phyloP scores from a whole-genome alignment of 2,797 vertebrate genomes.

The Malurus splendens region DNA sequence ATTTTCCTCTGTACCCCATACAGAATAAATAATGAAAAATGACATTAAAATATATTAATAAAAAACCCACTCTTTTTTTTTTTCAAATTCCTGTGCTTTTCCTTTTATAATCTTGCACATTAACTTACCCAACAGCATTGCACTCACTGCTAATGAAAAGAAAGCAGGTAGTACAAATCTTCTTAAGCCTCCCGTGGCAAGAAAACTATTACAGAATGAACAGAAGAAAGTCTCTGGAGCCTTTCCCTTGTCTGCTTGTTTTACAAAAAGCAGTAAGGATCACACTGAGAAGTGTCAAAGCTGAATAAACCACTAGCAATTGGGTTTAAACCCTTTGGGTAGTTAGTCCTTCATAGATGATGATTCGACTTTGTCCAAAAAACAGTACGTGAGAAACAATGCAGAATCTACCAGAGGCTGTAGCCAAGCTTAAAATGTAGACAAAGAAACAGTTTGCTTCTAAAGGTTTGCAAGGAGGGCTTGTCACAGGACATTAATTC shows the following conservation, averaged over 20 bases:
- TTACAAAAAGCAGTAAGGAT: constrained; percentile 70
- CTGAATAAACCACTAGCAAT: constrained; percentile 67
- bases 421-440: constrained; percentile 35
- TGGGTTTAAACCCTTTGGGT: constrained; percentile 61
- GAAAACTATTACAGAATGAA: constrained; percentile 77
- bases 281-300: constrained; percentile 69
- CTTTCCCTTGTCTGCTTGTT: constrained; percentile 63
- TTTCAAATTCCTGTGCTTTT: neutral
- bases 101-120: constrained; percentile 49
- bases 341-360: constrained; percentile 54
- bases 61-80: neutral
- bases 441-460: constrained; percentile 56
- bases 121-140: constrained; percentile 74
- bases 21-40: constrained; percentile 33
- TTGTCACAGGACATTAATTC: constrained; percentile 65
- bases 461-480: constrained; percentile 47
- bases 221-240: constrained; percentile 69
- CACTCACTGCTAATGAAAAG: constrained; percentile 72
- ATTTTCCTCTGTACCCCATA: neutral
- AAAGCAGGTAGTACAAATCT: constrained; percentile 70
- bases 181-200: constrained; percentile 71
- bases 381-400: constrained; percentile 45
- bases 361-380: constrained; percentile 60
- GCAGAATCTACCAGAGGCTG: constrained; percentile 37
- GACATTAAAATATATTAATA: constrained; percentile 16